Evolutionary conservation across 2,888 invertebrate species (phyloP), one percentile per base, ranked within the genome.

Genomic region (Xestoiulus laeticollis): DNA sequence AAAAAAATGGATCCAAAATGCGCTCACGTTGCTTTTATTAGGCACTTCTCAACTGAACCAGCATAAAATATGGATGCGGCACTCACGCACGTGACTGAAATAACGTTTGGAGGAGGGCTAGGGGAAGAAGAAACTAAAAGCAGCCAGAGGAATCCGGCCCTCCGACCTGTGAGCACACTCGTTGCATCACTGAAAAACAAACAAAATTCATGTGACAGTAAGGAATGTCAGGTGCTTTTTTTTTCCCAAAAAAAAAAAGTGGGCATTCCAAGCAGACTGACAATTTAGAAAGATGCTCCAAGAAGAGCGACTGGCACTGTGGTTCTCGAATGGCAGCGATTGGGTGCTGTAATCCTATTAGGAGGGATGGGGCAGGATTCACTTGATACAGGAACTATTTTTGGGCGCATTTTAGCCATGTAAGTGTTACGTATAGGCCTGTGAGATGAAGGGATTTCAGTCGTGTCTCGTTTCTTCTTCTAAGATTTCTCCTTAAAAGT

Each of bases 71-170:
- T 68, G 68, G 68, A 68, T 68, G 68, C 68, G 12, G 59, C 22
- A 26, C 68, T 68, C 68, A 68, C 68, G 68, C 68, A 68, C 68
- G 68, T 68, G 68, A 68, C 68, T 68, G 68, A 68, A 68, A 68
- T 68, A 68, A 68, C 68, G 26, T 68, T 12, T n/a, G 68, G 68
- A 26, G 22, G 68, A 26, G 68, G 68, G n/a, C 5, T 5, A 10
- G 43, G 43, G 43, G 43, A 43, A 14, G 44, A 44, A 44, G 44
- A 53, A 26, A 26, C 68, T 68, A 68, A 68, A 68, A 68, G 68
- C 68, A 68, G 68, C 10, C 68, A 12, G 68, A 68, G 68, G 68
- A 68, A 68, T 68, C 68, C 68, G 26, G n/a, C 68, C 26, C 68
- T 5, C n/a, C 68, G 68, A 68, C 68, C 68, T 26, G 26, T 0